Evolutionary conservation across 2,888 invertebrate genomes (phyloP), one percentile per base, ranked within the genome.

Genomic region (Ctenicera cuprea): DNA sequence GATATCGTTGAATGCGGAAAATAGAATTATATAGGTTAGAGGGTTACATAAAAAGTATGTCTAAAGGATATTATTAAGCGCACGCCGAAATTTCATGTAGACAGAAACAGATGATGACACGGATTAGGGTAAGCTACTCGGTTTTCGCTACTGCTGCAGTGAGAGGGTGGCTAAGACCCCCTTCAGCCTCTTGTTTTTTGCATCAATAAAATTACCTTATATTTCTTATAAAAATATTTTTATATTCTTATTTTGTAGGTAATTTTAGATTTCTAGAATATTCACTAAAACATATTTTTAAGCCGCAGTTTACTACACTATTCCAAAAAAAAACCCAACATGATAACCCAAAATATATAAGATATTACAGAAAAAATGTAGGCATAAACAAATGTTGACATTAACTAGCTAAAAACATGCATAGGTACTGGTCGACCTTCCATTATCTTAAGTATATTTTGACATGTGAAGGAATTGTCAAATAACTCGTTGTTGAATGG

Each of bases 371-470:
- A 48, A 48, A 48, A 48, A 48, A 48, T 48, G 48, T 48, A 3
- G 48, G 48, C 11, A 59, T 38, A 59, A 3, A 20, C 9, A 33
- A 57, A 59, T 22, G 12, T 38, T 38, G 59, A 20, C 20, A 33
- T 59, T 59, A 59, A 59, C 59, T 59, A 59, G 59, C 59, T 18
- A 7, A 20, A 41, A 59, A 38, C 59, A 59, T 59, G 59, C 59
- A 59, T 59, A 59, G 59, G 59, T 59, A 38, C 59, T 12, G 59
- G 20, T 33, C 37, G 26, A 38, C 37, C 37, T 37, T 16, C 18
- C 16, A 59, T 59, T 59, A 59, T 38, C 59, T 59, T 59, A 59
- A 59, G 59, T 59, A 38, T 18, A 8, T 38, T 59, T 38, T 59
- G 59, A 59, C 59, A 59, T 59, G 59, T 59, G 12, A 59, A 54